A percentile compares a stretch with the other conserved stretches of the same genome.
These are phyloP conservation scores for Adoxophyes honmai DNA, from an alignment of 1,140 invertebrate species.

Conservation along the genomic window DNA sequence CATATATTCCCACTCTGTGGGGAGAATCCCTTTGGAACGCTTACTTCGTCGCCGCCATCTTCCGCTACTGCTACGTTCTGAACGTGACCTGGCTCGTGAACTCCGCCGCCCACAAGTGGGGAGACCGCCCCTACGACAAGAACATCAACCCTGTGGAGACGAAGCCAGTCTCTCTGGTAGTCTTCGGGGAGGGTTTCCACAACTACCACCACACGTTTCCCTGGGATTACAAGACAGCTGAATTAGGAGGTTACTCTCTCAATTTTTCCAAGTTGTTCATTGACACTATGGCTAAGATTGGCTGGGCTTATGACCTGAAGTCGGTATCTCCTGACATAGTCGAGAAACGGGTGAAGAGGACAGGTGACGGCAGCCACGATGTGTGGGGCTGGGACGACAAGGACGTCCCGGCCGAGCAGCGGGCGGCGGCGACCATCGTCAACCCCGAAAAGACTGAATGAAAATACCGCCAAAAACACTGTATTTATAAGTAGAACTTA, in stretches of 20 bases:
- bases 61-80: slow-evolving; percentile 82
- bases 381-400: slow-evolving; percentile 70
- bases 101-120: slow-evolving; percentile 85
- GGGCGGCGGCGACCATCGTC: slow-evolving; percentile 47
- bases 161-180: slow-evolving; percentile 77
- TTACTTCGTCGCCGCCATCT: slow-evolving; percentile 79
- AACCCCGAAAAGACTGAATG: slow-evolving; percentile 35
- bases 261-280: slow-evolving; percentile 82
- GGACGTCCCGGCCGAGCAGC: slow-evolving; percentile 38
- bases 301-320: slow-evolving; percentile 82
- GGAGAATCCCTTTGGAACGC: slow-evolving; percentile 80
- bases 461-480: slow-evolving; percentile 1
- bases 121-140: slow-evolving; percentile 86
- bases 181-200: slow-evolving; percentile 82
- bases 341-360: slow-evolving; percentile 75
- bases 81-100: slow-evolving; percentile 89
- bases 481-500: not conserved
- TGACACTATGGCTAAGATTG: slow-evolving; percentile 79
- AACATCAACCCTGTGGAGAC: slow-evolving; percentile 83
- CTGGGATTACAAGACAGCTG: slow-evolving; percentile 84
- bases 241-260: slow-evolving; percentile 78
- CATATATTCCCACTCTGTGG: slow-evolving; percentile 85
- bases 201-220: slow-evolving; percentile 90
- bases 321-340: slow-evolving; percentile 77
- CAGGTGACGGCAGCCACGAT: slow-evolving; percentile 80